These are phyloP conservation scores for Percopsis transmontana DNA, from an alignment of 2,113 vertebrate genomes.

Conservation along the genomic window DNA sequence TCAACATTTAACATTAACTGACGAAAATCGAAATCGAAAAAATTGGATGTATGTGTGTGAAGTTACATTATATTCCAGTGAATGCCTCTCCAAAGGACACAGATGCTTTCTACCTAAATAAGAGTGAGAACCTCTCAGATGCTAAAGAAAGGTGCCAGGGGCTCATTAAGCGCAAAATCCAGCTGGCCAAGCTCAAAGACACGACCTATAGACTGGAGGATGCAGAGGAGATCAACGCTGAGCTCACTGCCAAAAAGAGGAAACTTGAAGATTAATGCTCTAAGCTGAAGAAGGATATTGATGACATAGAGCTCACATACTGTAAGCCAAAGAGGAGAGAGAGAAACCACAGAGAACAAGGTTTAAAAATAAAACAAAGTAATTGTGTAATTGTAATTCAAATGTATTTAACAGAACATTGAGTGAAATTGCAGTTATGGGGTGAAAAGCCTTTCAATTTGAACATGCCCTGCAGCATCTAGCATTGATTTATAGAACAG, in stretches of 20 bases:
- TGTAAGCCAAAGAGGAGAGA: neutral
- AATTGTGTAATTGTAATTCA: neutral
- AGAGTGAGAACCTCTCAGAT: constrained; percentile 32
- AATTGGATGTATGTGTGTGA: too few relatives aligned
- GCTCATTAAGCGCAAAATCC: constrained; percentile 7
- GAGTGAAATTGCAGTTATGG: too few relatives aligned
- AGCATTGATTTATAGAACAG: too few relatives aligned
- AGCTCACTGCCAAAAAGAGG: constrained; percentile 37
- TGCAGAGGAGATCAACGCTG: constrained; percentile 71
- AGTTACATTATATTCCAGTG: neutral
- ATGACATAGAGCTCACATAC: constrained; percentile 10
- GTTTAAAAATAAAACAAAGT: neutral
- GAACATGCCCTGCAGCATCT: too few relatives aligned
- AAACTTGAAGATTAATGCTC: constrained; percentile 76
- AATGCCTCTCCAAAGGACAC: neutral
- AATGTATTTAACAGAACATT: too few relatives aligned
- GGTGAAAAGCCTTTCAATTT: too few relatives aligned
- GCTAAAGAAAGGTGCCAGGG: constrained; percentile 15
- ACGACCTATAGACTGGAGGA: constrained; percentile 78
- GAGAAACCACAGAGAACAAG: constrained; percentile 64
- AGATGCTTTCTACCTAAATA: constrained; percentile 7
- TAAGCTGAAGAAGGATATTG: constrained; percentile 10
- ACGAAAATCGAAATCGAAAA: too few relatives aligned
- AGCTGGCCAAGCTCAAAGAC: constrained; percentile 25
- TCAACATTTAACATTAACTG: too few relatives aligned